phyloP scores from a whole-genome alignment of 2,888 invertebrate genomes.

The Drosophila crucigera region DNA sequence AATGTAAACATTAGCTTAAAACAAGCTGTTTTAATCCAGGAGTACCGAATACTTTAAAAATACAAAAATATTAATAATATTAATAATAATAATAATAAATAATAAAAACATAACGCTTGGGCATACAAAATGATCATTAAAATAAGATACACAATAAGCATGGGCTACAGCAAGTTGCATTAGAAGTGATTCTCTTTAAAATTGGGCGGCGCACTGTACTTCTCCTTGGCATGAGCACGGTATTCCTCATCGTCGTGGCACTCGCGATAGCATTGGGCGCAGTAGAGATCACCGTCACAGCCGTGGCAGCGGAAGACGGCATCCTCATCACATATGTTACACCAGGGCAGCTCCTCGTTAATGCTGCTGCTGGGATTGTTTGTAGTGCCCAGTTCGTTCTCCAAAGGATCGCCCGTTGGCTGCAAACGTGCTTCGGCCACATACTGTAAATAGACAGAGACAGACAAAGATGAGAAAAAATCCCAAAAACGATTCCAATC shows the following conservation, averaged over 20 bases:
- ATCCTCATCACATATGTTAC: conserved; percentile 94
- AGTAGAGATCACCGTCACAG: conserved; percentile 93
- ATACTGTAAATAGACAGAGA: conserved; percentile 81
- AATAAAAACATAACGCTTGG: conserved; percentile 17
- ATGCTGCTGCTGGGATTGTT: conserved; percentile 59
- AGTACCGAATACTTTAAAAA: conserved; percentile 16
- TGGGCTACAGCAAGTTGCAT: background rate
- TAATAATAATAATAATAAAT: background rate
- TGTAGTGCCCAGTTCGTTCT: conserved; percentile 79
- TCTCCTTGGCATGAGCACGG: conserved; percentile 77
- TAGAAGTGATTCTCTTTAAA: conserved; percentile 82
- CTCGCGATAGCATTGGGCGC: conserved; percentile 90
- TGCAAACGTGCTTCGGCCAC: conserved; percentile 86
- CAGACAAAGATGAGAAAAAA: background rate
- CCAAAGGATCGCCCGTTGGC: conserved; percentile 85
- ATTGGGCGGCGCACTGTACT: conserved; percentile 80
- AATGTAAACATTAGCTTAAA: conserved; percentile 14
- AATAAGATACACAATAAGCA: conserved; percentile 14
- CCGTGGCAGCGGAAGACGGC: conserved; percentile 90
- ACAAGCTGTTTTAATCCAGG: conserved; percentile 10
- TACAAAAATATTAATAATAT: background rate
- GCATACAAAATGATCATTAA: background rate
- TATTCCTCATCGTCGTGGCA: conserved; percentile 89
- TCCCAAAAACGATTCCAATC: background rate
- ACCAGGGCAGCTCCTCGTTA: conserved; percentile 90